Evolutionary conservation across 2,113 vertebrate species (phyloP).

Genomic region (Pachyramphus minor): DNA sequence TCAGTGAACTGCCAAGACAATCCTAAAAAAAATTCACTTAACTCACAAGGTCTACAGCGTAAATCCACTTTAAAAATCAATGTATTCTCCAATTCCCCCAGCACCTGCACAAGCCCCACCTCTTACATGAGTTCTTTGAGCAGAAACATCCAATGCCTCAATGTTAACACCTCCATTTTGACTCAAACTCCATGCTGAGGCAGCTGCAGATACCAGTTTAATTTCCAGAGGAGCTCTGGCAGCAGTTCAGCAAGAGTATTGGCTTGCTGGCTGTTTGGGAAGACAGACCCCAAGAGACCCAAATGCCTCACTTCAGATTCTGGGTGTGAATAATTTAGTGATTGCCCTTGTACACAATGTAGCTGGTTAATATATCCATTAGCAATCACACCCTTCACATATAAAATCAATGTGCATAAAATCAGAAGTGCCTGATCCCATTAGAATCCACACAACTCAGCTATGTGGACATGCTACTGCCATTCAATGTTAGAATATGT

Average conservation of each 20-base stretch:
- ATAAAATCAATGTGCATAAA: background rate
- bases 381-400: background rate
- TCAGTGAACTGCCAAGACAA: background rate
- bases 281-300: background rate
- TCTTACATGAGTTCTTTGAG: background rate
- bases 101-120: background rate
- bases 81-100: background rate
- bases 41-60: background rate
- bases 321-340: background rate
- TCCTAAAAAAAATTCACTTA: background rate
- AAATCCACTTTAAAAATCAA: background rate
- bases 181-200: background rate
- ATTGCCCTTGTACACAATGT: background rate
- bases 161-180: background rate
- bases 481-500: background rate
- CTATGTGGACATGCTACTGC: rapidly evolving
- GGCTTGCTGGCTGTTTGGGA: background rate
- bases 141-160: background rate
- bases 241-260: background rate
- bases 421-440: background rate
- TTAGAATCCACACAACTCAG: background rate
- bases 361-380: background rate
- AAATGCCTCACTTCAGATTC: background rate
- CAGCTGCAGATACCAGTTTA: background rate
- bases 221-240: background rate